These are phyloP conservation scores for Melieria crassipennis DNA, from an alignment of 2,888 invertebrate species.

Conservation along the genomic window DNA sequence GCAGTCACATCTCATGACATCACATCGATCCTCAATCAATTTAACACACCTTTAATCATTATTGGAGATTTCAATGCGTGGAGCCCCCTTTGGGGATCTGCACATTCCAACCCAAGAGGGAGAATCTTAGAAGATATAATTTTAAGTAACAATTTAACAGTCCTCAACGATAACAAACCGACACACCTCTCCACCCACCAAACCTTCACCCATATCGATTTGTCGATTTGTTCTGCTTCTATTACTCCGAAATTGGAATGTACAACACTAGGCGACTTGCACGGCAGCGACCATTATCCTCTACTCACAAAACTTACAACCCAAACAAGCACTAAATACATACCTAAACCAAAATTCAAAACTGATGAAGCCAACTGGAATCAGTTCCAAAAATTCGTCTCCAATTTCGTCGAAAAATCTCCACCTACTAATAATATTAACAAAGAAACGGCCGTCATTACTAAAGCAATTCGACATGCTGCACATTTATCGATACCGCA, in stretches of 20 bases:
- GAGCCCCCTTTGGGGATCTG: constrained; percentile 27
- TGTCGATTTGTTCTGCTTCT: constrained; percentile 16
- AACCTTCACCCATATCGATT: constrained; percentile 18
- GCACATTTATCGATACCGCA: constrained; percentile 8
- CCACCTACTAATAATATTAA: constrained; percentile 9
- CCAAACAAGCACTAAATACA: background rate
- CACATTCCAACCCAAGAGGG: constrained; percentile 10
- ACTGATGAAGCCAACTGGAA: constrained; percentile 8
- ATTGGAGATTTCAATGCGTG: constrained; percentile 27
- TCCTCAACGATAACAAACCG: background rate
- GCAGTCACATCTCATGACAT: constrained; percentile 4
- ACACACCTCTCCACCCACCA: constrained; percentile 1
- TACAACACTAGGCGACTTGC: constrained; percentile 9
- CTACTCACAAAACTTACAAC: too few species aligned
- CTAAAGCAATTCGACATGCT: background rate
- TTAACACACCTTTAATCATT: constrained; percentile 8
- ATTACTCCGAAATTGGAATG: constrained; percentile 12
- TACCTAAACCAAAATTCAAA: constrained; percentile 5
- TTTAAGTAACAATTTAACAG: constrained; percentile 1
- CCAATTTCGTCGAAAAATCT: background rate
- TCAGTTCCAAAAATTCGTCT: background rate
- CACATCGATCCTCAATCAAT: background rate
- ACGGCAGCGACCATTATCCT: too few species aligned
- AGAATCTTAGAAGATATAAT: constrained; percentile 16
- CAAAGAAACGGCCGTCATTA: constrained; percentile 3